These are phyloP conservation scores for Sapajus apella DNA, from an alignment of 2,113 vertebrate species.

Conservation along the genomic window DNA sequence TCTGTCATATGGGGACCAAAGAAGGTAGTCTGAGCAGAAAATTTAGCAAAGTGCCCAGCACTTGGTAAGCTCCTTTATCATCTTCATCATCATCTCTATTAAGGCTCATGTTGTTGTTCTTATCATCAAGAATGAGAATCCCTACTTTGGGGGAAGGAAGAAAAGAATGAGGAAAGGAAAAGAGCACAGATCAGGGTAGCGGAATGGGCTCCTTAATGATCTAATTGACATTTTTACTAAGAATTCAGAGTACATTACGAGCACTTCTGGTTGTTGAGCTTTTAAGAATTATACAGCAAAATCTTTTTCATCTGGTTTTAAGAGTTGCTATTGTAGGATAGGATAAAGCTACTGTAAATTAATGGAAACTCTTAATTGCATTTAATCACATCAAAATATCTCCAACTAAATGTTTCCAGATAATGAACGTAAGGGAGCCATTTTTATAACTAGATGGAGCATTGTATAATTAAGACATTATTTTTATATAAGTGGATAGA, in stretches of 20 bases:
- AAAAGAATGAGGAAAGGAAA: not conserved
- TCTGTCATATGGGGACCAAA: not conserved
- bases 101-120: not conserved
- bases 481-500: conserved; percentile 36
- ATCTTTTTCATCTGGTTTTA: not conserved
- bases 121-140: not conserved
- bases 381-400: conserved; percentile 45
- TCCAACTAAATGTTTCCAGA: conserved; percentile 12
- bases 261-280: not conserved
- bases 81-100: not conserved
- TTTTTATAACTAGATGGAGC: conserved; percentile 35
- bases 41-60: not conserved
- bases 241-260: not conserved
- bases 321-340: not conserved
- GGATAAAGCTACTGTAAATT: not conserved
- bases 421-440: conserved; percentile 32
- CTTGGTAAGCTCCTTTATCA: too few species aligned
- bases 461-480: not conserved
- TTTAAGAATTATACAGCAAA: not conserved
- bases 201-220: not conserved
- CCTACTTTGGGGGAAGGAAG: not conserved
- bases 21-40: not conserved
- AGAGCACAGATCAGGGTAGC: not conserved
- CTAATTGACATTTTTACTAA: not conserved
- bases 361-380: conserved; percentile 6